Conservation (phyloP, 2,888 invertebrate species). For the Limenitis camilla region DNA sequence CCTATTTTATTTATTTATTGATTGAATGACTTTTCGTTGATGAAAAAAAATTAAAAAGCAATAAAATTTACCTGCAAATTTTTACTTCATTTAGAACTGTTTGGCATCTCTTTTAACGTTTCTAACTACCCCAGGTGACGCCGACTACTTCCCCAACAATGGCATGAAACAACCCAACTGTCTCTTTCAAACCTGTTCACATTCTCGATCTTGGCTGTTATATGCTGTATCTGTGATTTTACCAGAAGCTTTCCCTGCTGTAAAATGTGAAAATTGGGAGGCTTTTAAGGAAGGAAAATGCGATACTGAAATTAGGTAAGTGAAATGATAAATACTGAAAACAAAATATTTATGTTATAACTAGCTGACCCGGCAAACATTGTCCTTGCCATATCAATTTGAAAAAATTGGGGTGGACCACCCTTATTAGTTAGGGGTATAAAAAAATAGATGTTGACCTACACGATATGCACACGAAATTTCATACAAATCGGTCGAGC, state of each 20-base stretch:
- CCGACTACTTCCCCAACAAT: slow-evolving; percentile 57
- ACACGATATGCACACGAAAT: too few species aligned
- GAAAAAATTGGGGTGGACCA: neutral
- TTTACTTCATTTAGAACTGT: too few species aligned
- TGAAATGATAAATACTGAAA: neutral
- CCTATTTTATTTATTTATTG: too few species aligned
- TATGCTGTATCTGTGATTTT: slow-evolving; percentile 43
- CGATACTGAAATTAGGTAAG: slow-evolving; percentile 34
- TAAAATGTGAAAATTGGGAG: slow-evolving; percentile 39
- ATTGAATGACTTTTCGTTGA: too few species aligned
- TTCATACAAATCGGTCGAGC: too few species aligned
- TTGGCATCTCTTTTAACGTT: too few species aligned
- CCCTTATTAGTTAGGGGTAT: too few species aligned
- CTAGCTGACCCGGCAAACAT: too few species aligned
- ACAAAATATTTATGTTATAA: neutral
- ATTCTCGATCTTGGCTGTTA: slow-evolving; percentile 48
- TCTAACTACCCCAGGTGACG: slow-evolving; percentile 42
- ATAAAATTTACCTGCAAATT: too few species aligned
- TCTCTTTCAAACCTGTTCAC: slow-evolving; percentile 53
- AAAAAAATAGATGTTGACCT: too few species aligned
- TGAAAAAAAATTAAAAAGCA: too few species aligned
- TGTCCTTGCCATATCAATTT: neutral
- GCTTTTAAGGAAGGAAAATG: slow-evolving; percentile 40
- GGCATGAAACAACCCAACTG: slow-evolving; percentile 58
- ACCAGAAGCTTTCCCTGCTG: slow-evolving; percentile 37